Evolutionary conservation across 30 jellyfish, hydroid and myxozoan genomes (phyloP), one percentile per base, ranked within the genome.

Genomic region (Hydractinia echinata): DNA sequence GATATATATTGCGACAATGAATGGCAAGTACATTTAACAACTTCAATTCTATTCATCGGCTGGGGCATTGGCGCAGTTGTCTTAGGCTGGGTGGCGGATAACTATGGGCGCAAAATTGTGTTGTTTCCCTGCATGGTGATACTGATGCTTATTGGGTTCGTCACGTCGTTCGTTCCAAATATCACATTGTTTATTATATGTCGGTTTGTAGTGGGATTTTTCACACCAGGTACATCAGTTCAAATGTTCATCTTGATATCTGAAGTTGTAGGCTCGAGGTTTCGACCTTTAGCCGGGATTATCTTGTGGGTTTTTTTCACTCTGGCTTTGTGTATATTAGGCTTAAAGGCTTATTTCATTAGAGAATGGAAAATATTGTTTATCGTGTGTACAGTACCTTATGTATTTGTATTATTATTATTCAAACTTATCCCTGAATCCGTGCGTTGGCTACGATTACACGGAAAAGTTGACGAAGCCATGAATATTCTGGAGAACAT

Each of bases 361-460:
- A 87, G 95, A 19, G 56, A 82, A 48, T 91, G 97, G 97, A 91
- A 83, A 55, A 6, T 67, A 10, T 81, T 91, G 53, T 60, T 80
- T 20, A 82, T 85, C 13, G 79, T 82, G 53, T 81, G 95, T 70
- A 82, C 97, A 73, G 94, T 89, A 10, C 97, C 97, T 7, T 91
- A 85, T 67, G 68, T 89, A 20, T 54, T 89, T 76, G 85, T 90
- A 9, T 54, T 89, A n/a, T 83, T 85, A 7, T 54, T 89, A 21
- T 77, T 6, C 56, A 91, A 94, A 84, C 81, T 91, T 61, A 69
- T 91, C 18, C 97, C 97, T 14, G 97, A 91, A 76, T 91, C 97
- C 1, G 79, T 86, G 50, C 87, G 97, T 6, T 91, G 97, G 97
- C 83, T 81, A 67, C 79, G 92, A 0, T 52, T 91, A 56, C 78